Conservation (phyloP, 2,113 vertebrate genomes). For the Macrotus californicus region DNA sequence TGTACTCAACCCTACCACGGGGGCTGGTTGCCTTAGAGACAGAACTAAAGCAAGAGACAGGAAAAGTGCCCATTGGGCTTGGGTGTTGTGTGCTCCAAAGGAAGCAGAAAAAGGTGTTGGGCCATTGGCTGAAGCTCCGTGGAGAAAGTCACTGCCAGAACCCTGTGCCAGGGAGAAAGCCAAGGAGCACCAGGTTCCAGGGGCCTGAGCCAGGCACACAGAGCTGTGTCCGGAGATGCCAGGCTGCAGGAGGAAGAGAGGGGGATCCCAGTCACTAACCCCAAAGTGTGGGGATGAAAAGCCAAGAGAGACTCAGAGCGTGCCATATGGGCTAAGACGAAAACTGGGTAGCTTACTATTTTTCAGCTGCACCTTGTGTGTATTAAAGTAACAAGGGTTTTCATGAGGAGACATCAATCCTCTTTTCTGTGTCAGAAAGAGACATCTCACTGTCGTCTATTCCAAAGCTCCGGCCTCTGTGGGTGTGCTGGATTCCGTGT, state of each 20-base stretch:
- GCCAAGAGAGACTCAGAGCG: neutral
- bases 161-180: neutral
- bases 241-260: neutral
- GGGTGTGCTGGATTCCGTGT: neutral
- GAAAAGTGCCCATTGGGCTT: neutral
- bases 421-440: neutral
- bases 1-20: neutral
- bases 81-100: neutral
- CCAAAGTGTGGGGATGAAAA: neutral
- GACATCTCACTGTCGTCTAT: neutral
- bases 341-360: neutral
- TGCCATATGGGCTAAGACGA: neutral
- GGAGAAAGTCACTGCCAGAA: neutral
- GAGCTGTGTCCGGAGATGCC: neutral
- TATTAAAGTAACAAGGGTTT: neutral
- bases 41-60: conserved; percentile 33
- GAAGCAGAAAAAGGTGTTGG: neutral
- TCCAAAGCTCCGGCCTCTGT: neutral
- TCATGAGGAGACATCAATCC: neutral
- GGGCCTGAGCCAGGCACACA: neutral
- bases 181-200: neutral
- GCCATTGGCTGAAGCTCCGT: neutral
- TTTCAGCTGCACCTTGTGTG: neutral
- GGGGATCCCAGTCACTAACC: neutral
- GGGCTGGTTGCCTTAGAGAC: neutral